These are phyloP conservation scores for Acromyrmex echinatior DNA, from an alignment of 1,140 invertebrate species.

Conservation along the genomic window DNA sequence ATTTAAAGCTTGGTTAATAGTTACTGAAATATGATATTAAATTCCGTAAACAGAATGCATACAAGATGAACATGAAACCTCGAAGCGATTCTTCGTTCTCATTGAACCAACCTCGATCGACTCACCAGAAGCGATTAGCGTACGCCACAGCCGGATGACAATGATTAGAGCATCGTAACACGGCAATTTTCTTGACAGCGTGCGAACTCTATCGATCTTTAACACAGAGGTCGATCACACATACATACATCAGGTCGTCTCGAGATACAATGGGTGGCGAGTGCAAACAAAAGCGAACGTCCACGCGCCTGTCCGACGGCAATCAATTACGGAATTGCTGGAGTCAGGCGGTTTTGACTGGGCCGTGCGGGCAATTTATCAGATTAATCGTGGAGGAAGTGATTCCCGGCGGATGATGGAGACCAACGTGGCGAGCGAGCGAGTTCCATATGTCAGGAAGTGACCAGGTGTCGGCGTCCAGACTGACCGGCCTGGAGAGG, in stretches of 20 bases:
- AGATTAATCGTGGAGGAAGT: constrained; percentile 80
- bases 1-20: too few species aligned
- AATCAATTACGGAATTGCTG: constrained; percentile 81
- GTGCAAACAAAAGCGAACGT: constrained; percentile 54
- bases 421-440: constrained; percentile 28
- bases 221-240: not conserved
- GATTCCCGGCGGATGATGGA: constrained; percentile 70
- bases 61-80: not conserved
- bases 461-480: constrained; percentile 79
- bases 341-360: constrained; percentile 70
- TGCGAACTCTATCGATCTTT: constrained; percentile 48
- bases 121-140: not conserved
- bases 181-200: not conserved
- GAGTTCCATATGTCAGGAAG: constrained; percentile 79
- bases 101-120: not conserved
- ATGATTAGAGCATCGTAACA: not conserved
- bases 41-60: not conserved
- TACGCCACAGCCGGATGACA: not conserved
- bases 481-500: constrained; percentile 2
- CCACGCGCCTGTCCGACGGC: constrained; percentile 52
- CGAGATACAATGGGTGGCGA: constrained; percentile 32
- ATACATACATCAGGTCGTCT: not conserved
- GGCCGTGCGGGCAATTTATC: constrained; percentile 78
- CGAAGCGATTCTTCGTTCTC: not conserved
- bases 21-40: constrained; percentile 2